Conservation (phyloP, 2,888 invertebrate species). For the Chrysolina haemoptera region DNA sequence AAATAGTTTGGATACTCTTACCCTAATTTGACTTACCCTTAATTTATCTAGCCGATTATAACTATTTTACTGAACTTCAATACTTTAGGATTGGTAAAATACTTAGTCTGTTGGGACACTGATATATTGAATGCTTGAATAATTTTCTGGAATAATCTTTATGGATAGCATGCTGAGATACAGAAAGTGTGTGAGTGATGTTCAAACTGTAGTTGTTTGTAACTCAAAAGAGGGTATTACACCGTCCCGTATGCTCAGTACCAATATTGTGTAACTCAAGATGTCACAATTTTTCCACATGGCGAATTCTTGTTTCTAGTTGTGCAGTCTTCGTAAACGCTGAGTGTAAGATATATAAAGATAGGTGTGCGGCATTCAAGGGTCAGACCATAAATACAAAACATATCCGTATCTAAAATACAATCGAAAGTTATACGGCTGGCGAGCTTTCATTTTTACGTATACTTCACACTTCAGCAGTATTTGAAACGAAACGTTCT, state of each 20-base stretch:
- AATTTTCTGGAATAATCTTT: too few species aligned
- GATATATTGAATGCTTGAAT: too few species aligned
- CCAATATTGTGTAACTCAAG: slow-evolving; percentile 27
- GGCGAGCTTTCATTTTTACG: slow-evolving; percentile 49
- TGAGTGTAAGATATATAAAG: slow-evolving; percentile 49
- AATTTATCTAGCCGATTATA: too few species aligned
- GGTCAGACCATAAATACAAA: slow-evolving; percentile 54
- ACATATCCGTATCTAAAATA: slow-evolving; percentile 55
- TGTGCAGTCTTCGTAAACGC: slow-evolving; percentile 35
- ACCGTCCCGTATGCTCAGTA: slow-evolving; percentile 11
- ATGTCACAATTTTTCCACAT: slow-evolving; percentile 21
- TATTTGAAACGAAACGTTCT: slow-evolving; percentile 55
- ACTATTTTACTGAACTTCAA: too few species aligned
- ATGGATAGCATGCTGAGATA: too few species aligned
- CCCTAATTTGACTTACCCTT: too few species aligned
- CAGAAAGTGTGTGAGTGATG: not conserved
- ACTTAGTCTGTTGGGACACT: too few species aligned
- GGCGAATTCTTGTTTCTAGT: slow-evolving; percentile 29
- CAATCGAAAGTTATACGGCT: slow-evolving; percentile 53
- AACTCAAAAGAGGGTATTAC: slow-evolving; percentile 10
- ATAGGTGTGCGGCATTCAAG: slow-evolving; percentile 50
- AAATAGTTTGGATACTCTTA: too few species aligned
- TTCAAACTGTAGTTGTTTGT: not conserved
- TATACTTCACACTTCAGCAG: slow-evolving; percentile 59
- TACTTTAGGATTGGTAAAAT: too few species aligned